These are phyloP conservation scores for Frankliniella intonsa DNA, from an alignment of 2,888 invertebrate genomes.

Conservation along the genomic window DNA sequence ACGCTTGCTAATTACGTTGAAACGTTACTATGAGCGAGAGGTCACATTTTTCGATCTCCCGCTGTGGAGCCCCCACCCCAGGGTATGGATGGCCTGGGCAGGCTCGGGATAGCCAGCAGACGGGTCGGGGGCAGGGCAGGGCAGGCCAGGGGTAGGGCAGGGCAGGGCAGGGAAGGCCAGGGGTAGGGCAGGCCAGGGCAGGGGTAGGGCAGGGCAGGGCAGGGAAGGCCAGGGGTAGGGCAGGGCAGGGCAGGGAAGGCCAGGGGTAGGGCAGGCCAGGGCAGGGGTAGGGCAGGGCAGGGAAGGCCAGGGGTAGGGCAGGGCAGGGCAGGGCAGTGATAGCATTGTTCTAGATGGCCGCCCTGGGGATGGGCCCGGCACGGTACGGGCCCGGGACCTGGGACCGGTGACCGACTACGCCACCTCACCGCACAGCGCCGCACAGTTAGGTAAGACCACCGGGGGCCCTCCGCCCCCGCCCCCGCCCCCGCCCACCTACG, in stretches of 20 bases:
- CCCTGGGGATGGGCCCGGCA: background rate
- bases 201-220: background rate
- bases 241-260: background rate
- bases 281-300: background rate
- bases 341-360: conserved; percentile 5
- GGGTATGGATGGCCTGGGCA: no score
- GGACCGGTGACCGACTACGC: no score
- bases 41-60: no score
- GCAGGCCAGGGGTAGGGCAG: background rate
- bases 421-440: background rate
- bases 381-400: background rate
- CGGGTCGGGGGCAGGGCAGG: background rate
- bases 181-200: no score
- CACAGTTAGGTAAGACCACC: background rate
- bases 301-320: no score
- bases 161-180: background rate
- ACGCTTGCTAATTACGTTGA: no score
- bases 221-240: background rate
- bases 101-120: no score
- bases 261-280: no score
- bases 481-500: background rate
- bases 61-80: no score
- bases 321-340: background rate
- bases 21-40: no score
- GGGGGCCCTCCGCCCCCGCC: no score